A percentile compares a stretch with the other conserved stretches of the same genome.
Evolutionary conservation across 2,797 vertebrate species (phyloP).

Genomic region (Acrocephalus scirpaceus): DNA sequence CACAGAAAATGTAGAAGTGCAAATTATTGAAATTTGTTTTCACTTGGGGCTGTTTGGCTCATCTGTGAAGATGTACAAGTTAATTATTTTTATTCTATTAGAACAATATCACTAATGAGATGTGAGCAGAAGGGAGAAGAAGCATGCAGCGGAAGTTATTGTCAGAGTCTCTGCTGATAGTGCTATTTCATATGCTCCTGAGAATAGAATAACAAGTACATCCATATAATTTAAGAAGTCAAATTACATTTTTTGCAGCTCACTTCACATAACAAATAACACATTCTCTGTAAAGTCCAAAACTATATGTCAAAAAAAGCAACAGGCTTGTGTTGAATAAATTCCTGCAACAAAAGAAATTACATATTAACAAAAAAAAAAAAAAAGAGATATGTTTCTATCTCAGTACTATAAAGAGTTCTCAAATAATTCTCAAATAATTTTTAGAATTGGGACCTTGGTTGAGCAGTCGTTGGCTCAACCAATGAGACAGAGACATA

Average conservation of each 20-base stretch:
- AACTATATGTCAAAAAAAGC: background rate
- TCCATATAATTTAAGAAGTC: background rate
- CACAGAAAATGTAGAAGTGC: background rate
- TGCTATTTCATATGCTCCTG: background rate
- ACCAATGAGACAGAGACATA: background rate
- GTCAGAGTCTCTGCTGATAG: background rate
- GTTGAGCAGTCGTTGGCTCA: too few relatives aligned
- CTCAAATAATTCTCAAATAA: background rate
- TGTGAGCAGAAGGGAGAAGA: background rate
- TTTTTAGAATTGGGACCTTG: background rate
- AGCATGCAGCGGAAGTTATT: background rate
- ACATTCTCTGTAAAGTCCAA: background rate
- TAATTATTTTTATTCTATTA: conserved; percentile 56
- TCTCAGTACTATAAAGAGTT: background rate
- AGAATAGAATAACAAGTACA: background rate
- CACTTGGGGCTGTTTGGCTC: background rate
- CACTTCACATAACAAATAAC: background rate
- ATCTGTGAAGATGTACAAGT: conserved; percentile 17
- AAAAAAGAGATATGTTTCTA: background rate
- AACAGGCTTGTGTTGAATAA: background rate
- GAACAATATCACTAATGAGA: conserved; percentile 21
- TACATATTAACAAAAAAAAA: background rate
- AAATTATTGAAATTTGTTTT: conserved; percentile 8
- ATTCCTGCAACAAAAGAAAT: background rate
- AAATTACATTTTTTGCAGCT: background rate